Evolutionary conservation across 2,797 vertebrate species (phyloP), one percentile per base, ranked within the genome.

Genomic region (Trachurus trachurus): DNA sequence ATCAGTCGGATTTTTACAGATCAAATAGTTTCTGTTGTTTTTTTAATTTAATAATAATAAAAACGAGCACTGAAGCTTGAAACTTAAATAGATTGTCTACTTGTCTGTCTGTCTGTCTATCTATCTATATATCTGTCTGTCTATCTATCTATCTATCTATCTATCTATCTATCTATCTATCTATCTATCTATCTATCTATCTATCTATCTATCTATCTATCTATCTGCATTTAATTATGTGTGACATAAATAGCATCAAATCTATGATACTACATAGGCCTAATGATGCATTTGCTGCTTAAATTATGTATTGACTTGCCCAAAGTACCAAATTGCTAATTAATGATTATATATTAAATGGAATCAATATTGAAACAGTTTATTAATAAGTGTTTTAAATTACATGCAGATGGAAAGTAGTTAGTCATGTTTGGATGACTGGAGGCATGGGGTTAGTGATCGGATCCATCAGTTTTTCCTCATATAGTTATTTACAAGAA

Each of bases 21-120:
- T 87, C 66, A 63, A 76, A 87, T 65, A 82, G 84, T 80, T 84
- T 89, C 72, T 84, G 74, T 83, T 88, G 73, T 75, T 85, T 90
- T 87, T 85, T 88, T 82, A 87, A 42, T 12, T 93, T 93, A 90
- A 91, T 90, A 78, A 87, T 84, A 64, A 94, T 92, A 90, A 87
- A 87, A 91, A 78, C 40, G 66, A 82, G 63, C 66, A 80, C 66
- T 71, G 53, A 79, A 78, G 68, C 61, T 81, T 68, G 76, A 86
- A 78, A 59, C n/a, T 19, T 49, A 37, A 54, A 17, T 1, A 50
- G 16, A 59, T 17, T 26, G 65, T 75, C n/a, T 39, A 31, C 64
- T 31, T 42, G 6, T 77, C 39, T 26, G 26, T 26, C 26, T 26
- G 26, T 26, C 26, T 26, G 26, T 26, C 26, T 26, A 26, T n/a